A percentile compares a stretch with the other conserved stretches of the same genome.
Conservation (phyloP, 1,140 invertebrate species). For the Drosophila kurseongensis region DNA sequence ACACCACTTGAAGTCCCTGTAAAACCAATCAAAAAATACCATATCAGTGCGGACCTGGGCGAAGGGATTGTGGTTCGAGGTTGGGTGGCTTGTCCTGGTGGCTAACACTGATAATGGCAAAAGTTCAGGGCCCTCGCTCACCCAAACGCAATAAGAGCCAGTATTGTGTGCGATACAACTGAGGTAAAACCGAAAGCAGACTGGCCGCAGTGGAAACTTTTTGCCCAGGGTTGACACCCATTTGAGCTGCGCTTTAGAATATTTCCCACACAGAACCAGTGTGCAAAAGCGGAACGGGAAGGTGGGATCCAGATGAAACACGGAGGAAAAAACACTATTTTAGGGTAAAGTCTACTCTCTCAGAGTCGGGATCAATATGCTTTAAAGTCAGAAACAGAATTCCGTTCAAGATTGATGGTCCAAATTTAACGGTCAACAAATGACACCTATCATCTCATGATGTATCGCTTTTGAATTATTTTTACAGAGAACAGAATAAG, state of each 20-base stretch:
- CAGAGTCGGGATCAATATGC: not conserved
- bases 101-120: conserved; percentile 64
- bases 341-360: not conserved
- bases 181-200: conserved; percentile 49
- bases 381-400: not conserved
- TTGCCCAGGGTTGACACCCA: conserved; percentile 69
- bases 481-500: too few species aligned
- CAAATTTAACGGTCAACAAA: too few species aligned
- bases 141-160: conserved; percentile 12
- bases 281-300: conserved; percentile 54
- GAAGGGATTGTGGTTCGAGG: conserved; percentile 13
- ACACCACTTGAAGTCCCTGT: conserved; percentile 51
- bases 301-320: conserved; percentile 6
- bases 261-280: conserved; percentile 48
- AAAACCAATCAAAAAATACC: conserved; percentile 82
- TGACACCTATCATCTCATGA: too few species aligned
- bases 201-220: conserved; percentile 55
- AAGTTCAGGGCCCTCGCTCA: conserved; percentile 36
- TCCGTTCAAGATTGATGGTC: not conserved
- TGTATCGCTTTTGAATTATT: too few species aligned
- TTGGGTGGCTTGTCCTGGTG: conserved; percentile 5
- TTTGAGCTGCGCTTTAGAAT: conserved; percentile 58
- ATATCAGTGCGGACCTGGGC: conserved; percentile 42
- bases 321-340: not conserved
- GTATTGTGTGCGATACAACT: conserved; percentile 20